Percentiles rank a stretch among this genome's conserved stretches.
Conservation (phyloP, 2,888 invertebrate species). For the Cataglyphis cursor region DNA sequence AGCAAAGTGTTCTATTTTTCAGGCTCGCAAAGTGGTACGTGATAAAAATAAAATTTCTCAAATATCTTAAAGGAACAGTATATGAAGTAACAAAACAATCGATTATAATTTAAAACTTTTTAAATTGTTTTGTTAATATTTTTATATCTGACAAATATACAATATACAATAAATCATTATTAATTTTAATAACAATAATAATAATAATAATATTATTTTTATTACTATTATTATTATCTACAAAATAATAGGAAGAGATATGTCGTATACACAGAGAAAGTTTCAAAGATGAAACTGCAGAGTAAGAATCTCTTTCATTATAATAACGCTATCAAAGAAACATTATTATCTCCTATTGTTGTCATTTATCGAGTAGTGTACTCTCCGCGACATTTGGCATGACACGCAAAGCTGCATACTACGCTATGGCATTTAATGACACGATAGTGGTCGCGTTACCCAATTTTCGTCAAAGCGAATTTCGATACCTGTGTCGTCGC, state of each 20-base stretch:
- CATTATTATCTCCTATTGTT: slow-evolving; percentile 21
- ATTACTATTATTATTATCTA: neutral
- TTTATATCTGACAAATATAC: neutral
- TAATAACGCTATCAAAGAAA: slow-evolving; percentile 18
- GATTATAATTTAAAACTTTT: neutral
- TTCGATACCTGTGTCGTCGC: slow-evolving; percentile 51
- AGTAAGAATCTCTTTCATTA: neutral
- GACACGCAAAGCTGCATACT: slow-evolving; percentile 40
- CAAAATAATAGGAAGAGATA: neutral
- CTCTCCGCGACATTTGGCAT: slow-evolving; percentile 45
- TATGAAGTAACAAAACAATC: neutral
- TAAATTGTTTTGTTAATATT: neutral
- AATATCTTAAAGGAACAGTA: neutral
- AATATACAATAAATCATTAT: neutral
- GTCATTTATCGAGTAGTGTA: slow-evolving; percentile 32
- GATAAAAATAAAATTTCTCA: slow-evolving; percentile 33
- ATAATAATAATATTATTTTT: too few species aligned
- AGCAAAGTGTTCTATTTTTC: slow-evolving; percentile 18
- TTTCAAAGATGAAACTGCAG: neutral
- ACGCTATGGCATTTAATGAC: slow-evolving; percentile 65
- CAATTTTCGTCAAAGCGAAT: slow-evolving; percentile 73
- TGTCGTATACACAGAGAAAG: neutral
- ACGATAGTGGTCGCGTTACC: slow-evolving; percentile 69
- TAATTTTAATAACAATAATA: too few species aligned
- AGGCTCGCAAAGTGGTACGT: neutral